Evolutionary conservation across 2,888 invertebrate species (phyloP), one percentile per base, ranked within the genome.

Genomic region (Tholera decimalis): DNA sequence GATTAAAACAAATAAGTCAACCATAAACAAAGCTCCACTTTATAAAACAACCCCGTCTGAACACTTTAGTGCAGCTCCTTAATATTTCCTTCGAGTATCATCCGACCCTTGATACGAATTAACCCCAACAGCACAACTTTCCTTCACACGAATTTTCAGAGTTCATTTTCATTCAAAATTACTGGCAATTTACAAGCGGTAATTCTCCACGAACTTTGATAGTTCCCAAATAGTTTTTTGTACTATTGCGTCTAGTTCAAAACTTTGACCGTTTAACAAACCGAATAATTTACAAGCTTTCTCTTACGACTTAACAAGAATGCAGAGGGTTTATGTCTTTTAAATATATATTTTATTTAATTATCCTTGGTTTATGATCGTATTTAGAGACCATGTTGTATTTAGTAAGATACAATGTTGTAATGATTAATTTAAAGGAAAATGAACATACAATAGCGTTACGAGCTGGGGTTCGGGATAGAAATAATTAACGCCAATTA

Each of bases 201-300:
- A 88, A 87, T 88, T 89, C 87, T 77, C 82, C 76, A 73, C 73
- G 69, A 90, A 91, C 83, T 91, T 91, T 89, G 85, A 90, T 89
- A 89, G 89, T 88, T 89, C 85, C 75, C 71, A 83, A 89, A 89
- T 89, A 87, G 89, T 88, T 89, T 89, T 90, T 89, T 87, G 83
- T 85, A 85, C 84, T 80, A 87, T 84, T 87, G 85, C 83, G 83
- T 85, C 79, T 81, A 85, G 87, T 87, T 88, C 83, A 83, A 86
- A 88, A 85, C 84, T 85, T 84, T 65, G 71, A 69, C 57, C 79
- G 79, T 84, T 83, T 83, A 77, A 78, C 75, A 80, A 79, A 77
- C 79, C 72, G 79, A 82, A 82, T 84, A 80, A 80, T 82, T 84
- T 82, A 80, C 71, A 77, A 58, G 69, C 55, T 73, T 73, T 28